Conservation (phyloP, 1,140 invertebrate genomes). For the Drosophila seguyi region DNA sequence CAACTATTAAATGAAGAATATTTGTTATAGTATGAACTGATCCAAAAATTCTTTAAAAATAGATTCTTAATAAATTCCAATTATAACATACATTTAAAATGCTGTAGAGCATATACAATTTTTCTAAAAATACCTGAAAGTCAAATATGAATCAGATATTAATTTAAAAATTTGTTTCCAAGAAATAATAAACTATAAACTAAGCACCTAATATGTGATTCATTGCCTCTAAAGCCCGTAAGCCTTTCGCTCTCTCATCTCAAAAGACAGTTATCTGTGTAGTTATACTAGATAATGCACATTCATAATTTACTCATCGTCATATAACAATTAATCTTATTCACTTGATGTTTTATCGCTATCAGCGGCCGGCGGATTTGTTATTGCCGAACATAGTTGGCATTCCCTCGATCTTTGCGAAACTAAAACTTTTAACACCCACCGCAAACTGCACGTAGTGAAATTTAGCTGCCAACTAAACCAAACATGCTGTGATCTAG, state of each 20-base stretch:
- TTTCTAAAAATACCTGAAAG: neutral
- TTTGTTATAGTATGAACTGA: no score
- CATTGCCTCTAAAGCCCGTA: neutral
- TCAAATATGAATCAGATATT: neutral
- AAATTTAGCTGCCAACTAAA: slow-evolving; percentile 70
- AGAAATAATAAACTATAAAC: neutral
- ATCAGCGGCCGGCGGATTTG: slow-evolving; percentile 50
- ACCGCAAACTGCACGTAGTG: slow-evolving; percentile 56
- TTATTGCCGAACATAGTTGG: slow-evolving; percentile 37
- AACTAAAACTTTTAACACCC: slow-evolving; percentile 27
- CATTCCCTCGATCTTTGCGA: slow-evolving; percentile 24
- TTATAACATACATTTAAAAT: neutral
- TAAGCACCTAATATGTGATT: neutral
- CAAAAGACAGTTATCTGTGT: slow-evolving; percentile 5
- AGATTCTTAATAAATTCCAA: neutral
- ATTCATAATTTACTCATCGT: slow-evolving; percentile 29
- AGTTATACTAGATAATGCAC: slow-evolving; percentile 17
- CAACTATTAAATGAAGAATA: no score
- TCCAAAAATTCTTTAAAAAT: no score
- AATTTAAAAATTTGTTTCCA: neutral
- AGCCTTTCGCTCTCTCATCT: neutral
- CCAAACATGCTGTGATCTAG: slow-evolving; percentile 49
- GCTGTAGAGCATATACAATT: neutral
- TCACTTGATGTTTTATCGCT: slow-evolving; percentile 44
- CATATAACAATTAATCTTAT: slow-evolving; percentile 26